These are phyloP conservation scores for Gambusia holbrooki DNA, from an alignment of 2,113 vertebrate genomes.

Conservation along the genomic window DNA sequence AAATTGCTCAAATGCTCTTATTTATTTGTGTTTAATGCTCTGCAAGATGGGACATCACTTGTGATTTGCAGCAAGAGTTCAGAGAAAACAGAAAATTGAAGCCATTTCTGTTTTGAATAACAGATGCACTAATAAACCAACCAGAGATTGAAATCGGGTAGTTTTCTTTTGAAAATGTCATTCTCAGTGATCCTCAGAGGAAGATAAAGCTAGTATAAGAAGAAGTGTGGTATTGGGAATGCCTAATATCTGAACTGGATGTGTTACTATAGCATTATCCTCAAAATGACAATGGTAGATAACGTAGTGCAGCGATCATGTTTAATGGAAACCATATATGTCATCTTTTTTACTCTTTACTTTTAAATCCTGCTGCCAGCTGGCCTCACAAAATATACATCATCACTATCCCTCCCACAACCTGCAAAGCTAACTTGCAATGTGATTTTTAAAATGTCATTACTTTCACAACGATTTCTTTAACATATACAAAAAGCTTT, in stretches of 20 bases:
- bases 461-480: too few relatives aligned
- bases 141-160: not conserved
- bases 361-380: too few relatives aligned
- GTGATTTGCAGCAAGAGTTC: slow-evolving; percentile 23
- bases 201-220: not conserved
- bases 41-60: slow-evolving; percentile 14
- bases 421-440: not conserved
- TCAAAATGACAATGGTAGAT: not conserved
- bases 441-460: not conserved
- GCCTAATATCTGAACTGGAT: not conserved
- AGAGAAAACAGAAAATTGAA: slow-evolving; percentile 8
- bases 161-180: too few relatives aligned
- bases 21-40: slow-evolving; percentile 40
- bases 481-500: not conserved
- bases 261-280: too few relatives aligned
- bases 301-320: not conserved
- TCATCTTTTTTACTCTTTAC: too few relatives aligned
- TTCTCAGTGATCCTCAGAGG: too few relatives aligned
- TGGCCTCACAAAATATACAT: too few relatives aligned
- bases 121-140: not conserved
- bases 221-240: not conserved
- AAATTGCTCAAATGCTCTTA: slow-evolving; percentile 2
- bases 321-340: not conserved
- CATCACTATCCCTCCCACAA: too few relatives aligned
- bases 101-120: not conserved